Evolutionary conservation across 2,888 invertebrate species (phyloP), one percentile per base, ranked within the genome.

Genomic region (Epinotia nisella): DNA sequence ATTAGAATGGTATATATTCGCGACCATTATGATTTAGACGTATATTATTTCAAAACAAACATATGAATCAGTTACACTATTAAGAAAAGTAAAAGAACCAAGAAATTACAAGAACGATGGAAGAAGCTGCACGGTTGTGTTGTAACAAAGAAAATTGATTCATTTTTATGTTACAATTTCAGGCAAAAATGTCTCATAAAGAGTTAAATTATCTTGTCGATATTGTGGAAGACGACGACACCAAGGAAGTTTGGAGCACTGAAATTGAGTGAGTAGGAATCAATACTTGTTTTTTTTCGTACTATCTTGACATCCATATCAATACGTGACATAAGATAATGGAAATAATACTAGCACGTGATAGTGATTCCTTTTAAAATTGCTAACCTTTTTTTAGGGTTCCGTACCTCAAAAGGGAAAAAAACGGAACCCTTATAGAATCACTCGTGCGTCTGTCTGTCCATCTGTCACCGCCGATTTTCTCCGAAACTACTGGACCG

Each of bases 221-320:
- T 45, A 64, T 65, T 29, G 39, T 64, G 55, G 65, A 73, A 68
- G 77, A 77, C 39, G 85, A 85, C 59, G 85, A 87, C 68, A 85
- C 85, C 69, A 82, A 82, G 45, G 86, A 87, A 76, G 82, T 87
- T 76, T 89, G 89, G 88, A 88, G 85, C 82, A 77, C 84, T 49
- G 83, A 85, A 74, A 87, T 89, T 80, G 86, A 89, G 88, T 89
- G 83, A 89, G 89, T 87, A 87, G 81, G 68, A 49, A 41, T 24
- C 19, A 39, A 15, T 9, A 62, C 29, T 45, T 45, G 17, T 35
- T n/a, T 39, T 55, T 35, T 3, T 45, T 13, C 21, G 21, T 64
- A 19, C 19, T n/a, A 62, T 2, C 15, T 56, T n/a, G 1, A n/a
- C 19, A 61, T 53, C 39, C 15, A 56, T 56, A 56, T 24, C 19